Evolutionary conservation across 2,888 invertebrate genomes (phyloP).

Genomic region (Nymphalis urticae): DNA sequence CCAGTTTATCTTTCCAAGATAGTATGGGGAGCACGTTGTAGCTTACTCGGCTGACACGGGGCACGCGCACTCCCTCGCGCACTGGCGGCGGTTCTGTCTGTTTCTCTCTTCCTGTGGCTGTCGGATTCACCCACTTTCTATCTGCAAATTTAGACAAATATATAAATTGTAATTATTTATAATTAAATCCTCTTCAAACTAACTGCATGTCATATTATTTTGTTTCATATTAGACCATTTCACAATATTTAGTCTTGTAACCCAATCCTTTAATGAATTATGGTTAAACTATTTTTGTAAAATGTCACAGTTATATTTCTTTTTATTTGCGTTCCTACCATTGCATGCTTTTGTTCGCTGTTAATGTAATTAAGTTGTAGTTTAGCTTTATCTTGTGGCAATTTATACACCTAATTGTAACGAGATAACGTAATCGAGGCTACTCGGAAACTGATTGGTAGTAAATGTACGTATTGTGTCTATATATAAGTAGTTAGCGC

Average conservation of each 20-base stretch:
- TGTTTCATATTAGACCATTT: slow-evolving; percentile 41
- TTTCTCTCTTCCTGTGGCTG: slow-evolving; percentile 83
- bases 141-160: slow-evolving; percentile 52
- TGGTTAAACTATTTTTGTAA: neutral
- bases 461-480: slow-evolving; percentile 24
- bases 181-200: slow-evolving; percentile 21
- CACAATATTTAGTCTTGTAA: slow-evolving; percentile 40
- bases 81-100: slow-evolving; percentile 82
- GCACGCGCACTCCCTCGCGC: slow-evolving; percentile 74
- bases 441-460: slow-evolving; percentile 26
- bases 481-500: slow-evolving; percentile 38
- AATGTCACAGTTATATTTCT: neutral
- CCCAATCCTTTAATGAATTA: neutral
- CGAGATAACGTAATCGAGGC: slow-evolving; percentile 32
- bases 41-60: slow-evolving; percentile 76
- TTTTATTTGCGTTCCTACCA: slow-evolving; percentile 26
- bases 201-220: slow-evolving; percentile 40
- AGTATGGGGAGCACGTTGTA: slow-evolving; percentile 70
- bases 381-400: slow-evolving; percentile 30
- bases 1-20: slow-evolving; percentile 60
- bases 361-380: slow-evolving; percentile 26
- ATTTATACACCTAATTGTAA: slow-evolving; percentile 29
- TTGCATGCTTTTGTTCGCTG: slow-evolving; percentile 34
- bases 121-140: slow-evolving; percentile 75
- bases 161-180: slow-evolving; percentile 22